phyloP scores from a whole-genome alignment of 2,888 invertebrate species.

The Callyntrura sp. region DNA sequence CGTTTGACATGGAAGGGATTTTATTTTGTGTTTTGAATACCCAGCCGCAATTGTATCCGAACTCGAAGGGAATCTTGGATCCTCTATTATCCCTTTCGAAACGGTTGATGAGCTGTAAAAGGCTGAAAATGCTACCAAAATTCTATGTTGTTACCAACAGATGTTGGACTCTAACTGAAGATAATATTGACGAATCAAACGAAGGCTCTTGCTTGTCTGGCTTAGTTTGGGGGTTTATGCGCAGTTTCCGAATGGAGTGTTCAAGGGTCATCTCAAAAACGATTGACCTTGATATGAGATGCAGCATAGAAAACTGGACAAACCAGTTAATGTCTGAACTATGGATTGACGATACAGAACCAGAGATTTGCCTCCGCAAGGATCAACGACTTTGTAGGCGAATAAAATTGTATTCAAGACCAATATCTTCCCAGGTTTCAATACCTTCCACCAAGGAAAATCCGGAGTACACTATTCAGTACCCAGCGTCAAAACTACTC shows the following conservation, averaged over 20 bases:
- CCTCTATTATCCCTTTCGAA: background rate
- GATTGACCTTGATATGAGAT: background rate
- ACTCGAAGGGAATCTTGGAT: background rate
- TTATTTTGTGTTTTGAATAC: background rate
- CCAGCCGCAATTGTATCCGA: background rate
- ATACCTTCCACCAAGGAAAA: background rate
- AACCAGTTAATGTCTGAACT: background rate
- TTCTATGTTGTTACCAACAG: background rate
- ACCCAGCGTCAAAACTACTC: background rate
- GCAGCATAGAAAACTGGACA: too few relatives aligned
- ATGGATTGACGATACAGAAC: background rate
- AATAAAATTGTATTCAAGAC: too few relatives aligned
- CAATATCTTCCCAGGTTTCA: background rate
- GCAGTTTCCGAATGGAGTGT: background rate
- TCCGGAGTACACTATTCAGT: background rate
- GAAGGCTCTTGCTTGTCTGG: background rate
- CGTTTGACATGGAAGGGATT: background rate
- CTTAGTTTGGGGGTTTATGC: conserved; percentile 17
- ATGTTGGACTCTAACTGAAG: background rate
- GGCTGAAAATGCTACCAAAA: background rate
- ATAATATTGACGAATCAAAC: background rate
- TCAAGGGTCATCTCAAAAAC: background rate
- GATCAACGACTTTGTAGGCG: background rate
- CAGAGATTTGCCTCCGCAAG: background rate
- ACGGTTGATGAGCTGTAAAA: background rate